Conservation (phyloP, 1,140 invertebrate species). For the Carcinoscorpius rotundicauda region DNA sequence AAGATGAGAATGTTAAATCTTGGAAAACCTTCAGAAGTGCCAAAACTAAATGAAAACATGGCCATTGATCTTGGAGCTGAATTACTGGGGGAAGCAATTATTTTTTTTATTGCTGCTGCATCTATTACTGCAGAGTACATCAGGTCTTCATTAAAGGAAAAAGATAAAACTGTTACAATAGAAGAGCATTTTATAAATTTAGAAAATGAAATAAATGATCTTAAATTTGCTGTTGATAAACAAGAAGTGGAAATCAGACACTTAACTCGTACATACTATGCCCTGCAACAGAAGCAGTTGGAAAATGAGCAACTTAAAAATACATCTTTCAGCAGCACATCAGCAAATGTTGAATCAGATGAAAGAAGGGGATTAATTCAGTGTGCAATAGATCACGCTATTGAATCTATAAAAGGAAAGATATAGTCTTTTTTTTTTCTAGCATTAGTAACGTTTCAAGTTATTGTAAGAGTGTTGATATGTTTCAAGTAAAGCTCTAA, state of each 20-base stretch:
- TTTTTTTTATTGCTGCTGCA: slow-evolving; percentile 68
- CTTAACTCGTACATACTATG: slow-evolving; percentile 41
- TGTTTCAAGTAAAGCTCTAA: too few species aligned
- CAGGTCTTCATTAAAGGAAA: slow-evolving; percentile 49
- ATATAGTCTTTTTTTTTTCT: too few species aligned
- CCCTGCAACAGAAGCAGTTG: neutral
- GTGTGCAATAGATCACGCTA: too few species aligned
- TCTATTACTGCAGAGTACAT: slow-evolving; percentile 68
- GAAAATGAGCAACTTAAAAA: too few species aligned
- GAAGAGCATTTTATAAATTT: slow-evolving; percentile 25
- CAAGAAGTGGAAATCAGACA: slow-evolving; percentile 61
- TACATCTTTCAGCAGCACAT: too few species aligned
- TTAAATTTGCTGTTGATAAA: slow-evolving; percentile 55
- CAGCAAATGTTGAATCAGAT: too few species aligned
- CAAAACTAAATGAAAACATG: slow-evolving; percentile 81
- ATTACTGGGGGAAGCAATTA: slow-evolving; percentile 80
- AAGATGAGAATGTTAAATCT: slow-evolving; percentile 90
- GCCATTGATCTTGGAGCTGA: slow-evolving; percentile 90
- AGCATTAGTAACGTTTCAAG: too few species aligned
- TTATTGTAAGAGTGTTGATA: too few species aligned
- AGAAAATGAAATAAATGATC: slow-evolving; percentile 45
- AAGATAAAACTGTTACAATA: slow-evolving; percentile 50
- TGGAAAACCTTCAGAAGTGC: slow-evolving; percentile 77
- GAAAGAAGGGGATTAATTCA: too few species aligned
- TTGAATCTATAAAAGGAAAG: too few species aligned